Evolutionary conservation across 1,140 invertebrate genomes (phyloP).

Genomic region (Homalodisca vitripennis): DNA sequence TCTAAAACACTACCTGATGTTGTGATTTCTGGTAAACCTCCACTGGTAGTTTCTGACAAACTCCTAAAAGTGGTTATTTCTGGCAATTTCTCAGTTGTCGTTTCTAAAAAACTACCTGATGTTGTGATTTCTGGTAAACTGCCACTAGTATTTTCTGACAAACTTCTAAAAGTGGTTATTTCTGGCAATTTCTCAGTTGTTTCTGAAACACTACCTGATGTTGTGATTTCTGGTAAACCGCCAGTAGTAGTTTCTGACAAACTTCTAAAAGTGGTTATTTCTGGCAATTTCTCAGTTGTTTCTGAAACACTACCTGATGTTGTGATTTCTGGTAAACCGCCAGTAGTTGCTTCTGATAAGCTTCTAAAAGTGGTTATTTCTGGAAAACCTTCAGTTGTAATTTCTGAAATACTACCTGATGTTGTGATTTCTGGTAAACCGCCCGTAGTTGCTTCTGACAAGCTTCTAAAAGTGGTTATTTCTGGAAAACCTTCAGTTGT

Average conservation of each 20-base stretch:
- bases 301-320: slow-evolving; percentile 4
- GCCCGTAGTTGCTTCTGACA: slow-evolving; percentile 5
- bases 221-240: slow-evolving; percentile 11
- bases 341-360: neutral
- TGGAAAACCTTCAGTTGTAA: slow-evolving; percentile 31
- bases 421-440: neutral
- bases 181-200: neutral
- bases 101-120: neutral
- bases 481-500: slow-evolving; percentile 5
- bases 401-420: too few relatives aligned
- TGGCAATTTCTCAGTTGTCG: neutral
- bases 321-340: slow-evolving; percentile 8
- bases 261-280: neutral
- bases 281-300: neutral
- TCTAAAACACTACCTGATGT: neutral
- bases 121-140: neutral
- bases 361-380: slow-evolving; percentile 11
- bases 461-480: slow-evolving; percentile 8
- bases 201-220: neutral
- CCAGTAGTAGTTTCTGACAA: neutral
- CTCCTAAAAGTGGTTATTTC: neutral
- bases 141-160: neutral
- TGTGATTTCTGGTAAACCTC: neutral
- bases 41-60: neutral
- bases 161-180: neutral